Evolutionary conservation across 2,113 vertebrate genomes (phyloP).

Genomic region (Reinhardtius hippoglossoides): DNA sequence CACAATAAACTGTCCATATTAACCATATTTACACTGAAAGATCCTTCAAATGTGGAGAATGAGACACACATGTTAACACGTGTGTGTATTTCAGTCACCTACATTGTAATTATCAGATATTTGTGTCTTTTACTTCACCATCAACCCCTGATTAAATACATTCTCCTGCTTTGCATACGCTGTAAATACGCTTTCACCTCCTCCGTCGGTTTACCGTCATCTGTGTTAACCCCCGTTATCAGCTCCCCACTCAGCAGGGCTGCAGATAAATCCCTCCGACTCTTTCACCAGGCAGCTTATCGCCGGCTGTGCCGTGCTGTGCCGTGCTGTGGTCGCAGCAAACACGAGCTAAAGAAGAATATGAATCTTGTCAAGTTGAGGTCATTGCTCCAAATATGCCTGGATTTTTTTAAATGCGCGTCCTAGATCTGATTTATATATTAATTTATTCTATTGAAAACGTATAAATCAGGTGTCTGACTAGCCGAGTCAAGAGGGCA

Average conservation of each 20-base stretch:
- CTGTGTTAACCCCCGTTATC: constrained; percentile 46
- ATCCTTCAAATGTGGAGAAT: too few species aligned
- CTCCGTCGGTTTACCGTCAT: constrained; percentile 43
- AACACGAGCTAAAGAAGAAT: constrained; percentile 3
- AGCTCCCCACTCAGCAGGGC: constrained; percentile 37
- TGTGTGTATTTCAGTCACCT: neutral
- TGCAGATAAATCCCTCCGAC: constrained; percentile 50
- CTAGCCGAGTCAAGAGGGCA: neutral
- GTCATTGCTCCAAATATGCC: constrained; percentile 21
- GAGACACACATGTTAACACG: neutral
- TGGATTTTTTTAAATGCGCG: constrained; percentile 9
- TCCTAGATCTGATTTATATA: neutral
- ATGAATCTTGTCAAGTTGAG: constrained; percentile 15
- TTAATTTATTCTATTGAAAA: neutral
- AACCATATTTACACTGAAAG: too few species aligned
- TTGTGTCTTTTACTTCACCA: neutral
- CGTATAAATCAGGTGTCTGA: neutral
- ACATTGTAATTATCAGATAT: neutral
- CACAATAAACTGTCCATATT: too few species aligned
- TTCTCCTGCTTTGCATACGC: neutral
- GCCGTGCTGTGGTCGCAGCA: constrained; percentile 41
- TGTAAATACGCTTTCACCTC: constrained; percentile 17
- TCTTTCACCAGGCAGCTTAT: constrained; percentile 47
- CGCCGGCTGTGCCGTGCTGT: constrained; percentile 12
- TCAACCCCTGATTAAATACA: neutral